phyloP scores from a whole-genome alignment of 2,888 invertebrate genomes.

The Thymelicus sylvestris region DNA sequence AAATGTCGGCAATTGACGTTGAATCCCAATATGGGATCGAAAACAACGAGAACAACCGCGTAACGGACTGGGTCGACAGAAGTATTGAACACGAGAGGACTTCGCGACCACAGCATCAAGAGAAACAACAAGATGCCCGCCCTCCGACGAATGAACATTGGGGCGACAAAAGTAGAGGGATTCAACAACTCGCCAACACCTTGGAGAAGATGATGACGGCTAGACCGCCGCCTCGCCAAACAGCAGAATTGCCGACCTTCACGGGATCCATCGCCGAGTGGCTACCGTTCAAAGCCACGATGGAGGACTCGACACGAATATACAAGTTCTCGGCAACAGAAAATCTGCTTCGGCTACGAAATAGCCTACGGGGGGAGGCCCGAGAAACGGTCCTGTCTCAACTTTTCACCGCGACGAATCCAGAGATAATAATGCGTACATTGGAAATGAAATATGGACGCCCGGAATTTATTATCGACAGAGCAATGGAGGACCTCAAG shows the following conservation, averaged over 20 bases:
- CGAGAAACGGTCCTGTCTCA: not conserved
- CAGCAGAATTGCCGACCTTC: not conserved
- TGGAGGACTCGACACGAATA: not conserved
- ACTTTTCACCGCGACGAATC: not conserved
- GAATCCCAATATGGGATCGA: too few relatives aligned
- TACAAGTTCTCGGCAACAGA: not conserved
- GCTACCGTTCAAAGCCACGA: not conserved
- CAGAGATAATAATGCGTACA: not conserved
- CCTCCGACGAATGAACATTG: conserved; percentile 2
- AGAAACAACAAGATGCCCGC: not conserved
- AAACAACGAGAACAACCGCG: too few relatives aligned
- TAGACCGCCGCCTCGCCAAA: not conserved
- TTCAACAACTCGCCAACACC: not conserved
- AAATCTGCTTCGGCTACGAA: not conserved
- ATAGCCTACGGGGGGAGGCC: not conserved
- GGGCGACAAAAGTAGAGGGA: not conserved
- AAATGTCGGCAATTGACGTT: conserved; percentile 4
- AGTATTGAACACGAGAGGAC: not conserved
- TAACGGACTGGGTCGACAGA: conserved; percentile 4
- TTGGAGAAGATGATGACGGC: not conserved
- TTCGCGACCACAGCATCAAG: not conserved
- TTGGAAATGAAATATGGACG: not conserved
- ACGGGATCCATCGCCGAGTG: not conserved
- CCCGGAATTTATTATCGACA: not conserved
- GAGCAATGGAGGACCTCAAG: not conserved